These are phyloP conservation scores for Drosophila kuntzei DNA, from an alignment of 2,888 invertebrate genomes.

Conservation along the genomic window DNA sequence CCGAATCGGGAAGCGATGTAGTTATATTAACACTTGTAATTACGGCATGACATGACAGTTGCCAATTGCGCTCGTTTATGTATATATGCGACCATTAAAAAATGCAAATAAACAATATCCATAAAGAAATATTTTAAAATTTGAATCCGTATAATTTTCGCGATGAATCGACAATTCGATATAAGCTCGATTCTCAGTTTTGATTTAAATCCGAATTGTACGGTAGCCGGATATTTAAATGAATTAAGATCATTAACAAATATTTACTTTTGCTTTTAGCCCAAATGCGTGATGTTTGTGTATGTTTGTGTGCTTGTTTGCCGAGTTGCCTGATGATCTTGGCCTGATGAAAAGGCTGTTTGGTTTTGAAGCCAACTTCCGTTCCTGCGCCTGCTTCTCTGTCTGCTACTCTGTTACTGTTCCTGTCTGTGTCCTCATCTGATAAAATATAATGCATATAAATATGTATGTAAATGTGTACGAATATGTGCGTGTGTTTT, in stretches of 20 bases:
- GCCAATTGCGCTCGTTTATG: too few species aligned
- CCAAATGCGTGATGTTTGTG: conserved; percentile 11
- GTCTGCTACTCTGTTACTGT: background rate
- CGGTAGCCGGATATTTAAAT: conserved; percentile 67
- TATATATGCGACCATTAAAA: too few species aligned
- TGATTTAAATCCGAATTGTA: conserved; percentile 17
- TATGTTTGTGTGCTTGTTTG: conserved; percentile 35
- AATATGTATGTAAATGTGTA: conserved; percentile 18
- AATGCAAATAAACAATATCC: too few species aligned
- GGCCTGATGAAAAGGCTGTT: conserved; percentile 28
- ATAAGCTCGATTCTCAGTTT: too few species aligned
- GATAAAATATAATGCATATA: conserved; percentile 64
- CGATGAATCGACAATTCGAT: too few species aligned
- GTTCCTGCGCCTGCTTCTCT: conserved; percentile 20
- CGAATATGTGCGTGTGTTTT: conserved; percentile 28
- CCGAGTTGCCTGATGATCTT: conserved; percentile 33
- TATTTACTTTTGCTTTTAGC: conserved; percentile 79
- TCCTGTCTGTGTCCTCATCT: conserved; percentile 60
- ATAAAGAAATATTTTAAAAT: too few species aligned
- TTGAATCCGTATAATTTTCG: too few species aligned
- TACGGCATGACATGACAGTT: too few species aligned
- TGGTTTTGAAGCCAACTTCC: conserved; percentile 36
- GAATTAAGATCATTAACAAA: conserved; percentile 74
- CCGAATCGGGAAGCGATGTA: too few species aligned
- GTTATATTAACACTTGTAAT: too few species aligned